These are phyloP conservation scores for Melinaea marsaeus DNA, from an alignment of 2,888 invertebrate species.

Conservation along the genomic window DNA sequence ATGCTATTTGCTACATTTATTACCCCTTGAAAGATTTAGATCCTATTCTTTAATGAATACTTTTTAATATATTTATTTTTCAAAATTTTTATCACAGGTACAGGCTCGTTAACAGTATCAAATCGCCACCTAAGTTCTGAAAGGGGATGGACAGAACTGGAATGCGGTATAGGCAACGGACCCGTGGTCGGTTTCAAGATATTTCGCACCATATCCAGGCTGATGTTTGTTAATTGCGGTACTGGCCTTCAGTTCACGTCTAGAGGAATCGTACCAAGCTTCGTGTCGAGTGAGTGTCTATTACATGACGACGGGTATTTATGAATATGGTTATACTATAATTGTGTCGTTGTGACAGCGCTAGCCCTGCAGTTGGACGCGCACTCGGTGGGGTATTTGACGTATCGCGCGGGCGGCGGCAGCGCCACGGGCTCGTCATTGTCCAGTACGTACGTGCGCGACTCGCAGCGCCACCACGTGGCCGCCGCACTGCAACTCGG, in stretches of 20 bases:
- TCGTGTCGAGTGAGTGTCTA: conserved; percentile 83
- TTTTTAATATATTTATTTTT: conserved; percentile 14
- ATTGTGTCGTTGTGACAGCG: conserved; percentile 65
- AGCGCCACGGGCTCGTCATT: conserved; percentile 80
- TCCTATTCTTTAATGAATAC: neutral
- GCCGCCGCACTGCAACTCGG: conserved; percentile 88
- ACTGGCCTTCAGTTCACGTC: conserved; percentile 87
- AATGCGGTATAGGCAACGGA: conserved; percentile 91
- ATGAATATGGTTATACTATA: neutral
- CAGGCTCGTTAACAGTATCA: conserved; percentile 86
- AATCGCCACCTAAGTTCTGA: conserved; percentile 88
- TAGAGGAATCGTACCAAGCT: conserved; percentile 85
- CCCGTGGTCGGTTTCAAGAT: conserved; percentile 87
- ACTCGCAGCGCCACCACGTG: conserved; percentile 82
- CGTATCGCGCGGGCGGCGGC: conserved; percentile 83
- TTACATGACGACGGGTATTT: neutral
- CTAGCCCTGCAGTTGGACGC: conserved; percentile 92
- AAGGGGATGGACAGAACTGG: conserved; percentile 92
- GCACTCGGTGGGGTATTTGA: conserved; percentile 91
- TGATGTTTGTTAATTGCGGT: conserved; percentile 87
- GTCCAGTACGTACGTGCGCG: conserved; percentile 88
- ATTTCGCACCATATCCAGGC: conserved; percentile 84
- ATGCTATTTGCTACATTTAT: no score
- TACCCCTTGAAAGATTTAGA: no score
- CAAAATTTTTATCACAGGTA: conserved; percentile 66